Evolutionary conservation across 1,140 invertebrate genomes (phyloP).

Genomic region (Aphelenchoides fujianensis): DNA sequence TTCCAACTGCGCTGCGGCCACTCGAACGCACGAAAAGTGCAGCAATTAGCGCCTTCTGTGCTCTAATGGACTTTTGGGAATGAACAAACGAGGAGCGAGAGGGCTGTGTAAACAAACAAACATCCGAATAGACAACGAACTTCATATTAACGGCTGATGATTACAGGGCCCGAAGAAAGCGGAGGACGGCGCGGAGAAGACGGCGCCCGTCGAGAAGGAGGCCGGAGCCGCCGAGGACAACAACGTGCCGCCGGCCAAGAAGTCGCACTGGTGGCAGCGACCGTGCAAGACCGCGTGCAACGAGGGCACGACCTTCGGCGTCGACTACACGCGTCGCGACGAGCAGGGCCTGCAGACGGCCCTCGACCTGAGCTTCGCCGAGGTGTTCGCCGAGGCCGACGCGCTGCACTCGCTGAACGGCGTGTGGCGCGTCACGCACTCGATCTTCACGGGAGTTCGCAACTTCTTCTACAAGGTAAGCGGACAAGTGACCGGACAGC

Average conservation of each 20-base stretch:
- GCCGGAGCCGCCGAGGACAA: slow-evolving; percentile 13
- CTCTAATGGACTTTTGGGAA: neutral
- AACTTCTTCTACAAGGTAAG: slow-evolving; percentile 63
- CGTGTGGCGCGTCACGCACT: slow-evolving; percentile 64
- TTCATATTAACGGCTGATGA: too few species aligned
- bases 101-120: too few species aligned
- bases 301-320: slow-evolving; percentile 18
- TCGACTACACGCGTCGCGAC: slow-evolving; percentile 33
- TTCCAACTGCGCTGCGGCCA: neutral
- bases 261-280: slow-evolving; percentile 22
- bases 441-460: slow-evolving; percentile 64
- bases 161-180: slow-evolving; percentile 2
- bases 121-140: too few species aligned
- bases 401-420: slow-evolving; percentile 64
- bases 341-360: slow-evolving; percentile 32
- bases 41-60: neutral
- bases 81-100: neutral
- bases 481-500: neutral
- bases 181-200: slow-evolving; percentile 3
- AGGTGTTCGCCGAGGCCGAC: slow-evolving; percentile 66
- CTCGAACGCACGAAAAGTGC: neutral
- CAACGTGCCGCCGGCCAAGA: slow-evolving; percentile 4
- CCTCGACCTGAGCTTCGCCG: slow-evolving; percentile 64
- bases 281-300: neutral
- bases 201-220: neutral